Evolutionary conservation across 2,888 invertebrate species (phyloP).

Genomic region (Prosopocoilus inquinatus): DNA sequence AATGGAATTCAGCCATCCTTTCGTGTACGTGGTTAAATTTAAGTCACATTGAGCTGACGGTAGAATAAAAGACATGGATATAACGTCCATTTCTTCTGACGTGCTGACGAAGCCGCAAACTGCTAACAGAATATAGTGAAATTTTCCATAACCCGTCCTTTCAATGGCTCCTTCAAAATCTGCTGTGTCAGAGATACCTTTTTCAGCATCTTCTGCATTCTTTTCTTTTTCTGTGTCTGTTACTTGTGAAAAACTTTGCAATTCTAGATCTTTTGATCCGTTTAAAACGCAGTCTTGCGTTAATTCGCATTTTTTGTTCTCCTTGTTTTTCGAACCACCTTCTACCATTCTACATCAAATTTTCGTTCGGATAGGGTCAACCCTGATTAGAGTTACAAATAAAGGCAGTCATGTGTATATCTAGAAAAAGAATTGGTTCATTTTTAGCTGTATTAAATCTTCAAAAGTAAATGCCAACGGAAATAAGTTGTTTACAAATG

Average conservation of each 20-base stretch:
- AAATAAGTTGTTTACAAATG: too few relatives aligned
- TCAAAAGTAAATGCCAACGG: too few relatives aligned
- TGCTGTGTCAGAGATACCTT: constrained; percentile 63
- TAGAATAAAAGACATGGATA: constrained; percentile 91
- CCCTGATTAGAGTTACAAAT: too few relatives aligned
- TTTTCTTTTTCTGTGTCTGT: too few relatives aligned
- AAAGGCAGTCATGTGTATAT: too few relatives aligned
- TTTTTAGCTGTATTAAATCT: too few relatives aligned
- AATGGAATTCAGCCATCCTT: constrained; percentile 71
- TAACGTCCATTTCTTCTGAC: constrained; percentile 94
- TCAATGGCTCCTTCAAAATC: constrained; percentile 88
- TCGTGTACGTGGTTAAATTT: constrained; percentile 78
- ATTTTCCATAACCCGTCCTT: constrained; percentile 83
- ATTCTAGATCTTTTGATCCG: constrained; percentile 62
- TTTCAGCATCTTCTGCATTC: constrained; percentile 12
- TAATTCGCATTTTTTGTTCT: constrained; percentile 78
- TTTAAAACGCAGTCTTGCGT: constrained; percentile 64
- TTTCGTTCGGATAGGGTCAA: constrained; percentile 26
- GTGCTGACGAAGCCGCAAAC: constrained; percentile 93
- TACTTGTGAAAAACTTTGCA: not conserved
- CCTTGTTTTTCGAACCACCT: constrained; percentile 68
- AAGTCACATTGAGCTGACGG: constrained; percentile 93
- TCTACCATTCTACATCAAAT: constrained; percentile 81
- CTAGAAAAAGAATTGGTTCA: too few relatives aligned
- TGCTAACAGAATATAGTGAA: constrained; percentile 84